Base-by-base conservation (phyloP, 2,888 invertebrate genomes). In the Adela reaumurella region DNA sequence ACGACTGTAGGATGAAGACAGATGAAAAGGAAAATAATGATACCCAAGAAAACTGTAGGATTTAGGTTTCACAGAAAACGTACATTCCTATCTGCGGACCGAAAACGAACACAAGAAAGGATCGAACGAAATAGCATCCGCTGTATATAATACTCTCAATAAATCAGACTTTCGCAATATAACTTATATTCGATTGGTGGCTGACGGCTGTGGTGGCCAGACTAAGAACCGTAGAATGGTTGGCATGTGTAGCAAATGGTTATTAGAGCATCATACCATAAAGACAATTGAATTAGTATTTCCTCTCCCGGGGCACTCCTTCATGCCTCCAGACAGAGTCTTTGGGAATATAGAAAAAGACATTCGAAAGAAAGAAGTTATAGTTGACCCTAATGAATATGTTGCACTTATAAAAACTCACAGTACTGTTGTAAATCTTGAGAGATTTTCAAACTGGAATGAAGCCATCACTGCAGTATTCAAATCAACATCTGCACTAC, bases 181-280 rank as follows among this genome's bases (percentile, higher is more conserved):
- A 2, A 48, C 16, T 6, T 48, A 24, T 14, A 46, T 62, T 41
- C 55, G 58, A 29, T 51, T 62, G 16, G 49, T 59, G 17, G 54
- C 58, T n/a, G 62, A 62, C 53, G 61, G 58, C 18, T 62, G 61
- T 47, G 58, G 53, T 16, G 60, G 59, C n/a, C 61, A 63, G 53
- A 62, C 60, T 47, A 61, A 60, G 51, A 62, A 61, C 52, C 51
- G 51, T 10, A 57, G 52, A 11, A 51, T 61, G 51, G 47, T 56
- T 17, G 53, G 49, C 17, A 56, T 58, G 54, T 53, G 24, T 10
- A 6, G 24, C 24, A 24, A 24, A 24, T 24, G 24, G 24, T 24
- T 24, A 24, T 24, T 24, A 24, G 24, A 24, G 24, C 42, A 4
- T 14, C 17, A 42, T 5, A 42, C 10, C 10, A 20, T 24, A 6